A percentile compares a stretch with the other conserved stretches of the same genome.
These are phyloP conservation scores for Scolopax mira DNA, from an alignment of 2,113 vertebrate species.

Conservation along the genomic window DNA sequence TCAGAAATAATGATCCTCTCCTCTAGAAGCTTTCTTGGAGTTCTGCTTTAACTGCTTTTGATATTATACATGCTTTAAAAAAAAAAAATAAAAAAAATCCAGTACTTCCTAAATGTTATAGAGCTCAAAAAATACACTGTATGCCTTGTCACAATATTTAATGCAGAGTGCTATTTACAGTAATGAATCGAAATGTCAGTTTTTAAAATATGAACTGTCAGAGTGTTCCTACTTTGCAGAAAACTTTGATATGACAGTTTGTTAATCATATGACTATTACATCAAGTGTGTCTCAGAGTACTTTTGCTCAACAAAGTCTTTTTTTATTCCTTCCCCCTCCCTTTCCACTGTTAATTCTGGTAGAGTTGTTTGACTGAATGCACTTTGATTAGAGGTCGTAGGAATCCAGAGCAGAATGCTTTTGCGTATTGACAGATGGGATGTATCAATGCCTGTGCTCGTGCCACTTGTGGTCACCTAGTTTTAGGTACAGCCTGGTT, in stretches of 20 bases:
- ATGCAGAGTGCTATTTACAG: constrained; percentile 78
- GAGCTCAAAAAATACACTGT: constrained; percentile 56
- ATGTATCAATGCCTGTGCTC: not conserved
- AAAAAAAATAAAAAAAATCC: not conserved
- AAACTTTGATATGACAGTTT: constrained; percentile 82
- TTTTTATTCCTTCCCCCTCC: constrained; percentile 50
- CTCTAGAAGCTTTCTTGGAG: constrained; percentile 30
- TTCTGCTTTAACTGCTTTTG: constrained; percentile 46
- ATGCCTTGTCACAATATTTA: constrained; percentile 84
- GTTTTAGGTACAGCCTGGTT: not conserved
- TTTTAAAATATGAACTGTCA: constrained; percentile 83
- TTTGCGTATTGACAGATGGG: not conserved
- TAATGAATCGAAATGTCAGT: constrained; percentile 84
- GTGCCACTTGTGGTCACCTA: not conserved
- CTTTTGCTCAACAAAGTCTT: constrained; percentile 57
- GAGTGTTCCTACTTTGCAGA: constrained; percentile 74
- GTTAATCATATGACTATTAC: constrained; percentile 79
- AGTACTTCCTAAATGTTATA: constrained; percentile 65
- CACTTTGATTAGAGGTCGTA: not conserved
- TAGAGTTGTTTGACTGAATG: constrained; percentile 17
- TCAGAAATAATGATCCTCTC: constrained; percentile 57
- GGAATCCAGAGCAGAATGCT: not conserved
- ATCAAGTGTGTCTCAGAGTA: constrained; percentile 69
- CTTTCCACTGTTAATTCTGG: constrained; percentile 53
- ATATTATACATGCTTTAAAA: not conserved